Evolutionary conservation across 2,888 invertebrate genomes (phyloP).

Genomic region (Epirrhoe alternata): DNA sequence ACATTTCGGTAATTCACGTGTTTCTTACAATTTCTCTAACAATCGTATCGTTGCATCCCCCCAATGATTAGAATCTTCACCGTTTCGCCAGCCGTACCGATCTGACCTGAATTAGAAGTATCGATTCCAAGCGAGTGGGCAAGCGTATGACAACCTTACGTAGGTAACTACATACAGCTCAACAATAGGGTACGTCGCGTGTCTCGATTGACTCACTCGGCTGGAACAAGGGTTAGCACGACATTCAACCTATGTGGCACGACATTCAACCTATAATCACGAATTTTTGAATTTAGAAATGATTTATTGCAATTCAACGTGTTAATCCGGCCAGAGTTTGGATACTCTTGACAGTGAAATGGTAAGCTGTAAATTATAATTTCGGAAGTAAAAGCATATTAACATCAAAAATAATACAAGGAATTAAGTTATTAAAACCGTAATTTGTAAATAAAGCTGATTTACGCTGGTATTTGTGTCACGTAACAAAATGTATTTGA

Average conservation of each 20-base stretch:
- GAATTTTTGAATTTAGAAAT: not conserved
- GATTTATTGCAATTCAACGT: not conserved
- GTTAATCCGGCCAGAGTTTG: not conserved
- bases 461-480: constrained; percentile 37
- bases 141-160: constrained; percentile 24
- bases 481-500: constrained; percentile 47
- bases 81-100: not conserved
- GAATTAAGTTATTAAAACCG: not conserved
- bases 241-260: constrained; percentile 46
- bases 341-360: not conserved
- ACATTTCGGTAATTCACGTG: too few relatives aligned
- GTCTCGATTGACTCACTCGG: constrained; percentile 66
- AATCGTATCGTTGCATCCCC: too few relatives aligned
- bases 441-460: constrained; percentile 15
- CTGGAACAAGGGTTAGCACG: constrained; percentile 67
- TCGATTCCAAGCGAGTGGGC: constrained; percentile 37
- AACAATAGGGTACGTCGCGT: constrained; percentile 58
- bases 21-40: too few relatives aligned
- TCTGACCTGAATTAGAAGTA: constrained; percentile 2
- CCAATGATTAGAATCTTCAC: too few relatives aligned
- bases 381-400: not conserved
- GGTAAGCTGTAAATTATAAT: not conserved
- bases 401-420: not conserved
- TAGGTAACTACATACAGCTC: constrained; percentile 25
- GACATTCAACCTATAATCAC: constrained; percentile 16